A percentile compares a stretch with the other conserved stretches of the same genome.
Conservation (phyloP, 2,797 vertebrate species). For the Enteromius anoplus region DNA sequence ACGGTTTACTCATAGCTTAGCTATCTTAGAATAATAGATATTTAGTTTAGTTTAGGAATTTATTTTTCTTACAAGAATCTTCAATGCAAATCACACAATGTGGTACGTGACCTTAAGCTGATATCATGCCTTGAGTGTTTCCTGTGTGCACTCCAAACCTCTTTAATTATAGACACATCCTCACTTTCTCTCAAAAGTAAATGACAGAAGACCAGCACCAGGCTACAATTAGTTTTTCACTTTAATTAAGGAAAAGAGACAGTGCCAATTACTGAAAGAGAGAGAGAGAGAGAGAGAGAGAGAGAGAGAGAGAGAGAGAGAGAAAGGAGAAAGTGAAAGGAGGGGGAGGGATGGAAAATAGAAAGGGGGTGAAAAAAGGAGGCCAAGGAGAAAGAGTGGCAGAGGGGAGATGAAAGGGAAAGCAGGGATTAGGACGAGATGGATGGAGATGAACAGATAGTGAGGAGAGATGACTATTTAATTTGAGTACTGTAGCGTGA, state of each 20-base stretch:
- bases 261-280: conserved; percentile 72
- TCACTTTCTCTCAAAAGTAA: conserved; percentile 63
- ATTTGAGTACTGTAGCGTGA: conserved; percentile 28
- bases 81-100: neutral
- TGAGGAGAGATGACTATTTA: conserved; percentile 32
- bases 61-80: neutral
- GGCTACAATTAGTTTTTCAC: conserved; percentile 77
- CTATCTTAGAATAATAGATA: neutral
- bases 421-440: conserved; percentile 12
- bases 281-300: conserved; percentile 23
- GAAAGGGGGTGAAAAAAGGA: conserved; percentile 43
- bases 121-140: conserved; percentile 55
- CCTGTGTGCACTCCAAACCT: conserved; percentile 45
- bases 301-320: conserved; percentile 37
- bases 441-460: conserved; percentile 41
- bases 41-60: neutral
- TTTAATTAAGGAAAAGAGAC: conserved; percentile 78
- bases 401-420: conserved; percentile 9
- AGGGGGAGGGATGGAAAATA: conserved; percentile 1
- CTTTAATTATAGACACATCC: conserved; percentile 58
- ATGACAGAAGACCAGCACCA: conserved; percentile 71
- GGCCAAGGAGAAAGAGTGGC: conserved; percentile 22
- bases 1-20: neutral
- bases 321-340: conserved; percentile 24
- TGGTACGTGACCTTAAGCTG: conserved; percentile 59